Conservation (phyloP, 2,888 invertebrate genomes). For the Abrostola triplasia region DNA sequence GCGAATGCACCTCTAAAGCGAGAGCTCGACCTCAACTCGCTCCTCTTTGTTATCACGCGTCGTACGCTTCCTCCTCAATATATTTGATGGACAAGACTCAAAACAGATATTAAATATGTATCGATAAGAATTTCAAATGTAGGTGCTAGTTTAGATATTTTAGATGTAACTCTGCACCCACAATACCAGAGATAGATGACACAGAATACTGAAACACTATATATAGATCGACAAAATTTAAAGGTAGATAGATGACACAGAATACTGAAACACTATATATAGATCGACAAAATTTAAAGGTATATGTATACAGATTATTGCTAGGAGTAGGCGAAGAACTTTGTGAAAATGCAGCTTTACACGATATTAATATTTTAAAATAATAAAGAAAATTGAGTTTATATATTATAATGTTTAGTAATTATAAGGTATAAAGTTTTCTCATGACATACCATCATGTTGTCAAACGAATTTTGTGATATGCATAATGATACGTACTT, state of each 20-base stretch:
- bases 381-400: background rate
- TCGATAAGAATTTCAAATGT: background rate
- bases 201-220: background rate
- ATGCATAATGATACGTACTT: background rate
- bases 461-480: constrained; percentile 9
- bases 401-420: background rate
- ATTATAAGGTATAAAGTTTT: background rate
- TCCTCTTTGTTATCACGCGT: background rate
- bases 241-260: background rate
- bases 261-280: background rate
- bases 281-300: background rate
- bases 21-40: background rate
- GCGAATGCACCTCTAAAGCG: background rate
- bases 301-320: background rate
- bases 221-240: background rate
- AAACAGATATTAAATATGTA: background rate
- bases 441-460: background rate
- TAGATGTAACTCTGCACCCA: background rate
- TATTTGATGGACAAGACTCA: no score
- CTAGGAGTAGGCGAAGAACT: background rate
- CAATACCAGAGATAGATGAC: background rate
- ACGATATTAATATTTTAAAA: background rate
- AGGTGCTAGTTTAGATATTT: background rate
- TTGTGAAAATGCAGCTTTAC: background rate
- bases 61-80: background rate